phyloP scores from a whole-genome alignment of 2,797 vertebrate species.

The Schizopygopsis pylzovi region DNA sequence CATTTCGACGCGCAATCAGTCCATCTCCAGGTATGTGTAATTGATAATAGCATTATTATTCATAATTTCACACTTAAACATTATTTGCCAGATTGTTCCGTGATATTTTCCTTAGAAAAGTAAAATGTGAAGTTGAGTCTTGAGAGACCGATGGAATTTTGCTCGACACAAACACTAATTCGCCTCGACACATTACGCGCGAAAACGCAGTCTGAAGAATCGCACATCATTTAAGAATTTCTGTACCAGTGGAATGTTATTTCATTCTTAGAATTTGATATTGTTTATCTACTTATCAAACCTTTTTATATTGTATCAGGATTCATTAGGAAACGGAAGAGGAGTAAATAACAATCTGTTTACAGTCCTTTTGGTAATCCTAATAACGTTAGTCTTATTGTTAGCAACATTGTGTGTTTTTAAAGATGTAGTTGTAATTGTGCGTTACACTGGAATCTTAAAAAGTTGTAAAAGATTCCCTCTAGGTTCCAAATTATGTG shows the following conservation, averaged over 20 bases:
- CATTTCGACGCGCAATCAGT: conserved; percentile 54
- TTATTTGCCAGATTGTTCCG: background rate
- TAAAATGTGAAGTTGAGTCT: background rate
- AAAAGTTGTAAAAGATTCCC: background rate
- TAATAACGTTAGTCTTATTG: background rate
- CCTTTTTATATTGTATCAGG: background rate
- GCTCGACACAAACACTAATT: background rate
- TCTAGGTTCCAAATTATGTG: background rate
- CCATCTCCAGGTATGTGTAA: conserved; percentile 68
- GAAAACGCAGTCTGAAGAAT: background rate
- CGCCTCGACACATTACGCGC: background rate
- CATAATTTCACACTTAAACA: background rate
- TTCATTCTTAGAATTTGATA: background rate
- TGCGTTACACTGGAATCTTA: background rate
- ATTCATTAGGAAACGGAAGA: background rate
- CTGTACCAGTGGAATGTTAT: background rate
- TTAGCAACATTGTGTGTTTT: background rate
- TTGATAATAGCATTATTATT: background rate
- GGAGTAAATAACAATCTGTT: background rate
- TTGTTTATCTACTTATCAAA: background rate
- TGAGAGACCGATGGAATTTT: background rate
- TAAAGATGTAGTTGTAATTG: background rate
- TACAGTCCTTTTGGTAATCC: background rate
- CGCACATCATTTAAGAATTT: background rate
- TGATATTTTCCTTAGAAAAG: background rate